Evolutionary conservation across 2,797 vertebrate species (phyloP).

Genomic region (Sebastolobus alascanus): DNA sequence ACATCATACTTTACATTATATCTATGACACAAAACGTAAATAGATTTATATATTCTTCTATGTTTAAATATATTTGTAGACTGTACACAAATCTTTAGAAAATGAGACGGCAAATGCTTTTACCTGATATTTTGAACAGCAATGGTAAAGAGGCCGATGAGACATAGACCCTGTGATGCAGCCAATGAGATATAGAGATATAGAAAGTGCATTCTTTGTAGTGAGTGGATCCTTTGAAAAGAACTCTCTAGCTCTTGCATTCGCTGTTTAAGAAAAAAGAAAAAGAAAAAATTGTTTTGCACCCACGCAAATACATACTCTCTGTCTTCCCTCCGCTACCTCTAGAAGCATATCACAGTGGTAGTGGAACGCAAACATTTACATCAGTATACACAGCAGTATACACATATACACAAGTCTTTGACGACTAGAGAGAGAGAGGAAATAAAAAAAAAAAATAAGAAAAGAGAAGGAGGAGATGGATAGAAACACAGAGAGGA

Average conservation of each 20-base stretch:
- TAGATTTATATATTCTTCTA: conserved; percentile 87
- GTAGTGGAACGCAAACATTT: conserved; percentile 85
- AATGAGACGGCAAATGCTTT: conserved; percentile 84
- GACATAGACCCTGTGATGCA: conserved; percentile 83
- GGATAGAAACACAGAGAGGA: conserved; percentile 29
- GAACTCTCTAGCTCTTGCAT: conserved; percentile 79
- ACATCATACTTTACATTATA: conserved; percentile 86
- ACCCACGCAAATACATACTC: conserved; percentile 77
- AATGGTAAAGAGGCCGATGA: conserved; percentile 79
- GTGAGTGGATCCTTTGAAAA: conserved; percentile 82
- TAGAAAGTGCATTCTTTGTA: conserved; percentile 88
- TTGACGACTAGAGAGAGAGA: conserved; percentile 64
- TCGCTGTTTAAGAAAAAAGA: conserved; percentile 58
- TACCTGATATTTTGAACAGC: conserved; percentile 85
- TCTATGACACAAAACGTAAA: conserved; percentile 87
- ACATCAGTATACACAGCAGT: conserved; percentile 83
- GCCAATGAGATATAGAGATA: conserved; percentile 82
- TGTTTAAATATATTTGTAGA: conserved; percentile 86
- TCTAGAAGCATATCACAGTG: conserved; percentile 85
- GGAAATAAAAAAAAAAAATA: conserved; percentile 12
- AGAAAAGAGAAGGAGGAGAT: conserved; percentile 46
- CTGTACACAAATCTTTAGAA: conserved; percentile 86
- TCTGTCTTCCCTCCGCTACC: conserved; percentile 80
- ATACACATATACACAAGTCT: conserved; percentile 84
- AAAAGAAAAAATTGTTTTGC: conserved; percentile 51